Conservation (phyloP, 2,888 invertebrate genomes). For the Mythimna lalbum region DNA sequence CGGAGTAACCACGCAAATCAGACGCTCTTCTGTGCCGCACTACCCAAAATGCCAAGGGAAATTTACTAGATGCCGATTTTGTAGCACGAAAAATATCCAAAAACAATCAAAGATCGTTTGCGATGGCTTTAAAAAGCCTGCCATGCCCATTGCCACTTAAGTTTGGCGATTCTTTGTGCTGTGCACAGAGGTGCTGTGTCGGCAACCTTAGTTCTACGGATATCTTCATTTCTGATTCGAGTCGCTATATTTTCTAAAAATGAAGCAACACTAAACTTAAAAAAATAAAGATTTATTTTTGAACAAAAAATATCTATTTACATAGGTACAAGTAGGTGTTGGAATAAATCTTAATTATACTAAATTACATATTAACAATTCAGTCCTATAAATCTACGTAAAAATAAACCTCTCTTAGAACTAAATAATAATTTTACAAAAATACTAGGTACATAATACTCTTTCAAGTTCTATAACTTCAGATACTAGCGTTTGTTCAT, state of each 20-base stretch:
- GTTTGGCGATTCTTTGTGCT: no score
- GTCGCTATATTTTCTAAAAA: neutral
- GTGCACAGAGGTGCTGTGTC: no score
- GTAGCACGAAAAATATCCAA: no score
- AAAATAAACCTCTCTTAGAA: conserved; percentile 57
- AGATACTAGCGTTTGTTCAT: conserved; percentile 62
- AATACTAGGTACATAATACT: conserved; percentile 63
- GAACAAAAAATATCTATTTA: conserved; percentile 60
- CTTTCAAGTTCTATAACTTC: conserved; percentile 17
- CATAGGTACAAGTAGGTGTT: conserved; percentile 45
- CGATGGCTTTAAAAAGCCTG: no score
- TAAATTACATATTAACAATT: conserved; percentile 57
- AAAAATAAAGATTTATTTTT: conserved; percentile 60
- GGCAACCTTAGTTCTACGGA: no score
- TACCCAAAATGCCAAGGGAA: no score
- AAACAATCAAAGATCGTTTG: no score
- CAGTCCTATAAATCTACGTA: conserved; percentile 62
- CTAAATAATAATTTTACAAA: conserved; percentile 54
- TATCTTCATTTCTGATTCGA: no score
- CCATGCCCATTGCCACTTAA: no score
- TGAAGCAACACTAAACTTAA: conserved; percentile 7
- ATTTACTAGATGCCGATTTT: no score
- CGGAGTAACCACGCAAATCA: no score
- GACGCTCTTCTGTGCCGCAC: no score
- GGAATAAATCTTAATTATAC: conserved; percentile 60